A percentile compares a stretch with the other conserved stretches of the same genome.
phyloP scores from a whole-genome alignment of 2,113 vertebrate species.

The Chunga burmeisteri region DNA sequence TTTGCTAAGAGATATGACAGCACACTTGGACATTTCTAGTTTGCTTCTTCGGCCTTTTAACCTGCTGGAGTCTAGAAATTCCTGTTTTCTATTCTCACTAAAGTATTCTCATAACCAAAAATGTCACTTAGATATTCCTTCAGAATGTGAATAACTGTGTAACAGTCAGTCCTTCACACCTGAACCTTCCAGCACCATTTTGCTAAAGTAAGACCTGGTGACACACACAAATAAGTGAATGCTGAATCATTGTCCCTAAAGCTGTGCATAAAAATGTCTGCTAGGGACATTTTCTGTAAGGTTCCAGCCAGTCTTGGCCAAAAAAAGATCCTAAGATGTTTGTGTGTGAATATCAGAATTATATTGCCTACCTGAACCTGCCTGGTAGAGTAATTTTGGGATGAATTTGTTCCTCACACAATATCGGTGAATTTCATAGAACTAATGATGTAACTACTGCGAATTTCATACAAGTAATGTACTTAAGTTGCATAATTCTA shows the following conservation, averaged over 20 bases:
- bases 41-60: not conserved
- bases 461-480: not conserved
- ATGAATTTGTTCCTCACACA: not conserved
- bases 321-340: not conserved
- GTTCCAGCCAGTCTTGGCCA: not conserved
- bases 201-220: not conserved
- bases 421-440: not conserved
- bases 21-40: not conserved
- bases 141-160: not conserved
- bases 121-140: not conserved
- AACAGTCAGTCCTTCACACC: not conserved
- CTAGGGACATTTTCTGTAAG: not conserved
- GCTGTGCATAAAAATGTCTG: not conserved
- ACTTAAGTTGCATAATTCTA: not conserved
- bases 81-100: not conserved
- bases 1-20: not conserved
- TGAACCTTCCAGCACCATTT: not conserved
- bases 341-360: not conserved
- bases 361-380: not conserved
- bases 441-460: no score
- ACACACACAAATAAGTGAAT: not conserved
- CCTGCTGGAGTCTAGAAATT: not conserved
- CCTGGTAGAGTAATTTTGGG: not conserved
- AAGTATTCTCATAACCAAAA: not conserved
- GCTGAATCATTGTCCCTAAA: not conserved